Base-by-base conservation (phyloP, 2,797 vertebrate genomes). In the Hemitrygon akajei region DNA sequence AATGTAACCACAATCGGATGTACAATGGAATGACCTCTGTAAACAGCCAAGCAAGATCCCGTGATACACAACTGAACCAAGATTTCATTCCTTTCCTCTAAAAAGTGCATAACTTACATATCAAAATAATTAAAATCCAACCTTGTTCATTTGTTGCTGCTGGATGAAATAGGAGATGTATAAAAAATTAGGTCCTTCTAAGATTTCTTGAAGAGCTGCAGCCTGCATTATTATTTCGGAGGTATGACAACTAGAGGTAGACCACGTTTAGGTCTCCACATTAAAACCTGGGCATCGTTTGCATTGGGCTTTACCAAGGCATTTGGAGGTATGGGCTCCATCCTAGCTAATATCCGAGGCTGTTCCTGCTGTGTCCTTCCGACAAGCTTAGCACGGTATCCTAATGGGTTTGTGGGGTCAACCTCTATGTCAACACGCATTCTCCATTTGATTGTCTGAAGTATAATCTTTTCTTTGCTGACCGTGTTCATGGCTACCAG, bases 401-500 rank as follows among this genome's bases (percentile, higher is more conserved):
- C 98, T 96, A 99, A 95, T 22, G 98, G 97, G 96, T 98, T 97
- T 94, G 96, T 96, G 25, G 99, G 98, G 94, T 99, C 98, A 69
- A 99, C 98, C 34, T 97, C 96, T 47, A 99, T 98, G 95, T 99
- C 98, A 87, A 99, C 98, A 94, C 98, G 97, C 98, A 99, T 99
- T 95, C 98, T 97, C 99, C 99, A 99, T 96, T 98, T 99, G 95
- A 99, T 98, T 94, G 98, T 99, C 96, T 99, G 99, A 95, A 99
- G 96, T 95, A 99, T 98, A 96, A 98, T 99, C 95, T 99, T 98
- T 95, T 98, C 99, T 96, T 95, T 98, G 0, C 98, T 98, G 95
- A 97, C 97, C 0, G 97, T 97, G 95, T 99, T 99, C 96, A 99
- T 98, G 47, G 99, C 99, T 96, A 99, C 99, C 94, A 99, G 97